These are phyloP conservation scores for Troides aeacus DNA, from an alignment of 2,888 invertebrate genomes.

Conservation along the genomic window DNA sequence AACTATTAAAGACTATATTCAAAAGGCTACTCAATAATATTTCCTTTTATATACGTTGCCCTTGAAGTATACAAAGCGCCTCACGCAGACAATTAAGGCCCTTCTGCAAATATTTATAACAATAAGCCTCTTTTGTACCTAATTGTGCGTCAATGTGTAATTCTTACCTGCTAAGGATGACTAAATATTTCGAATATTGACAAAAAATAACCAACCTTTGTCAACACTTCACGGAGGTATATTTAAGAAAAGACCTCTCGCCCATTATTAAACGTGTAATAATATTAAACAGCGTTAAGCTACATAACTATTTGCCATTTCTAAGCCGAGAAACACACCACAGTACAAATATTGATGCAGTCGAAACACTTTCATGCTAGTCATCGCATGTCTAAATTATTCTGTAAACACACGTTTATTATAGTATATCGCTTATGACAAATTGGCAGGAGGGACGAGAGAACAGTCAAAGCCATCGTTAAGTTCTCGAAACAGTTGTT, in stretches of 20 bases:
- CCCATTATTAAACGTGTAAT: background rate
- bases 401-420: too few relatives aligned
- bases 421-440: too few relatives aligned
- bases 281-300: background rate
- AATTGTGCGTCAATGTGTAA: conserved; percentile 24
- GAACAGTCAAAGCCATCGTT: too few relatives aligned
- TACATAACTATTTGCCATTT: background rate
- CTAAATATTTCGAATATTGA: conserved; percentile 11
- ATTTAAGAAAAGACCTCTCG: conserved; percentile 4
- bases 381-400: too few relatives aligned
- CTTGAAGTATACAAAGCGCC: conserved; percentile 6
- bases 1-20: background rate
- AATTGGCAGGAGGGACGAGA: too few relatives aligned
- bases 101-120: conserved; percentile 22
- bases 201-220: conserved; percentile 14
- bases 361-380: background rate
- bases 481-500: too few relatives aligned
- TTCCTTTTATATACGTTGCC: conserved; percentile 5
- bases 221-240: conserved; percentile 20
- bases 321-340: background rate
- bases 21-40: conserved; percentile 12
- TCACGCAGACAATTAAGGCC: conserved; percentile 5
- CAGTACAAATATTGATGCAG: background rate
- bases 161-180: conserved; percentile 24
- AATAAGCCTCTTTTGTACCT: conserved; percentile 18